Evolutionary conservation across 2,113 vertebrate genomes (phyloP), one percentile per base, ranked within the genome.

Genomic region (Anthoscopus minutus): DNA sequence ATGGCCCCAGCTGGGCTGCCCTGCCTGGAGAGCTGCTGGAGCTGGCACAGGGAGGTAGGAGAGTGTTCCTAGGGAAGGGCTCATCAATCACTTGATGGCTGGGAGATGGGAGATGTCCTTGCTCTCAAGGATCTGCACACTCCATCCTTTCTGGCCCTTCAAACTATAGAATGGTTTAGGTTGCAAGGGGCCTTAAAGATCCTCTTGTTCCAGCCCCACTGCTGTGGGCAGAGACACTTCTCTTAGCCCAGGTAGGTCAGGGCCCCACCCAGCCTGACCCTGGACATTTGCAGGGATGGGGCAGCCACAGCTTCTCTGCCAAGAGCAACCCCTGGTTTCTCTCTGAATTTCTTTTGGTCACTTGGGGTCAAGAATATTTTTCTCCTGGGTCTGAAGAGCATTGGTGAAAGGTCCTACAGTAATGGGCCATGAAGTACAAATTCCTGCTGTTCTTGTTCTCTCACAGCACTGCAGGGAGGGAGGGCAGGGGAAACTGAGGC

Each of bases 31-130:
- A 50, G 42, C 31, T 44, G 61, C 79, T 48, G 56, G 24, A 45
- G 54, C 40, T 6, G 15, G 56, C 89, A 65, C 42, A 6, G 8
- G 40, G 16, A 66, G 61, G 18, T 3, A 11, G 64, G 48, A 42
- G 48, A 25, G 27, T 7, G 7, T 7, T 58, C 61, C 42, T 35
- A 20, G 42, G 56, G 19, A 61, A 81, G 35, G 67, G 69, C 10
- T 74, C 35, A 10, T 4, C 18, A 4, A 2, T 48, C 48, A 15
- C 19, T 21, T 0, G 0, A 16, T 17, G 37, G 48, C 35, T 54
- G 45, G 62, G 12, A 50, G 35, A 8, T 28, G 33, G 2, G 86
- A 38, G 51, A 24, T 20, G 45, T 30, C 33, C 28, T 44, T 4
- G 0, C 0, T 4, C 23, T 58, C 37, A 24, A 21, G 57, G 44